Evolutionary conservation across 2,113 vertebrate genomes (phyloP), one percentile per base, ranked within the genome.

Genomic region (Thunnus maccoyii): DNA sequence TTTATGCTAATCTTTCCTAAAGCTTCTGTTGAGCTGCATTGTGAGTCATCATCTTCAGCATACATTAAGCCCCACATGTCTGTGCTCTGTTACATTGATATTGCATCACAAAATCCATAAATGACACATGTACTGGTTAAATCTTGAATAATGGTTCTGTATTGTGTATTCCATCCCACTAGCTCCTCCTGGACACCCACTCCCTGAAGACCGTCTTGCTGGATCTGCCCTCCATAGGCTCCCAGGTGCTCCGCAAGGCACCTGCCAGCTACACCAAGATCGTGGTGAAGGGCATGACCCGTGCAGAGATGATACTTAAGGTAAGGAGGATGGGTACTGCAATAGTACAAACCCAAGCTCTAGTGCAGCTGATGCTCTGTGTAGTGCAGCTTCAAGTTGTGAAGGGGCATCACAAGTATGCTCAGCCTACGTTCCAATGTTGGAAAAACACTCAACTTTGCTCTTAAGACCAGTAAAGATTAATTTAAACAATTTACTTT

Each of bases 251-350:
- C 86, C 96, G 98, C 82, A 99, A 99, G 75, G 98, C 98, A 0
- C 98, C 98, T 2, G 97, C 98, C 85, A 99, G 98, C 92, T 99
- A 99, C 95, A 99, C 98, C 0, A 99, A 99, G 93, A 99, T 99
- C 61, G 97, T 99, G 51, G 98, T 99, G 87, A 99, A 99, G 92
- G 98, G 98, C 91, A 99, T 99, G 98, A 99, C 98, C 32, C 96
- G 98, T 12, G 98, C 98, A 0, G 98, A 99, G 92, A 99, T 99
- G 98, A 99, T 99, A 92, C 97, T 99, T 32, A 99, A 99, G 98
- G 98, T 99, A 90, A 94, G 91, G 41, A 50, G 41, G 27, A 3
- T 13, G 17, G 6, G 36, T 15, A 15, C 1, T 3, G 50, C 30
- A 32, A 62, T 22, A 51, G 72, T n/a, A 2, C 12, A 36, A n/a